phyloP scores from a whole-genome alignment of 1,140 invertebrate species.

The Delia radicum region DNA sequence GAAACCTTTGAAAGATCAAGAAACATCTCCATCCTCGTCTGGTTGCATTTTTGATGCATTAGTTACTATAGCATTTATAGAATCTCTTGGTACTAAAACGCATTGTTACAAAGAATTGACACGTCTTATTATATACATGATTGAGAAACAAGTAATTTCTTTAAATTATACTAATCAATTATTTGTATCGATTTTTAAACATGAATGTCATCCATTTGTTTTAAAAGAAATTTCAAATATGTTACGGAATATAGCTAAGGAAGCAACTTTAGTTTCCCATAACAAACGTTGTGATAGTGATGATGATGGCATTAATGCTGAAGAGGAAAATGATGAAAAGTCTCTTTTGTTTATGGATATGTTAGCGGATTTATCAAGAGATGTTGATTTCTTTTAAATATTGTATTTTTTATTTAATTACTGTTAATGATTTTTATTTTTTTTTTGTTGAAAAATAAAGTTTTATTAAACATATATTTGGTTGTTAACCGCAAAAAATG shows the following conservation, averaged over 20 bases:
- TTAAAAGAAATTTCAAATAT: conserved; percentile 40
- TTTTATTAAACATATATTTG: no score
- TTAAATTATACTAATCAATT: conserved; percentile 39
- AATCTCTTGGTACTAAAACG: conserved; percentile 29
- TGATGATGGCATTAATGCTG: background rate
- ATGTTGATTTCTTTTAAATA: conserved; percentile 37
- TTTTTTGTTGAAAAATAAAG: no score
- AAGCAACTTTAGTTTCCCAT: background rate
- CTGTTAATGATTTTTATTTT: background rate
- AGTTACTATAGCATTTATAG: conserved; percentile 39
- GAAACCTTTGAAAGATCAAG: no score
- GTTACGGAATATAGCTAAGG: conserved; percentile 35
- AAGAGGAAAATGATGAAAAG: conserved; percentile 33
- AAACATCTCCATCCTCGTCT: background rate
- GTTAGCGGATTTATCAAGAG: conserved; percentile 48
- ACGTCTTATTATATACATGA: conserved; percentile 34
- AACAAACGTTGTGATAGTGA: conserved; percentile 4
- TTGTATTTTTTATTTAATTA: background rate
- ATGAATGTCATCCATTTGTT: conserved; percentile 38
- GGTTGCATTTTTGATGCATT: conserved; percentile 30
- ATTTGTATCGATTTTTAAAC: conserved; percentile 42
- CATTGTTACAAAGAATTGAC: conserved; percentile 32
- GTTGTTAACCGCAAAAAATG: no score
- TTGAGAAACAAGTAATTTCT: conserved; percentile 33
- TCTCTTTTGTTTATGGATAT: conserved; percentile 53